Evolutionary conservation across 2,797 vertebrate genomes (phyloP).

Genomic region (Mormyrops attenuatus): DNA sequence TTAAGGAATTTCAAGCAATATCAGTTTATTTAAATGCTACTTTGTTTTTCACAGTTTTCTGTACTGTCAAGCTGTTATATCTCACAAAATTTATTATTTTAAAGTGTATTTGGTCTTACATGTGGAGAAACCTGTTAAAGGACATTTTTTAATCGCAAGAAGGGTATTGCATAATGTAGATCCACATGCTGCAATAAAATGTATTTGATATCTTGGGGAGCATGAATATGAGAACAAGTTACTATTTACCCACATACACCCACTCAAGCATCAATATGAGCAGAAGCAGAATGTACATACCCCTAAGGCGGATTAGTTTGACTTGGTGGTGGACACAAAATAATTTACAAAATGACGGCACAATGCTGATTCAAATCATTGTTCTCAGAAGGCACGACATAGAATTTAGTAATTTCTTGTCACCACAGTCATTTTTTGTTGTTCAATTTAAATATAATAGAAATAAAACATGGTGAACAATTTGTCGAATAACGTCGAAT

Average conservation of each 20-base stretch:
- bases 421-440: background rate
- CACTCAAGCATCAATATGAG: background rate
- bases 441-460: background rate
- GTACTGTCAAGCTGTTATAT: slow-evolving; percentile 22
- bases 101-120: slow-evolving; percentile 5
- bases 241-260: background rate
- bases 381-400: background rate
- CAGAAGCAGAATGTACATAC: background rate
- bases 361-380: background rate
- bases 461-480: background rate
- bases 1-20: slow-evolving; percentile 15
- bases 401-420: background rate
- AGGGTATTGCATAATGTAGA: slow-evolving; percentile 17
- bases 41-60: slow-evolving; percentile 16
- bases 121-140: slow-evolving; percentile 6
- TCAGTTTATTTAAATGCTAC: slow-evolving; percentile 20
- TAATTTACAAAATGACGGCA: background rate
- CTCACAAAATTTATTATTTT: slow-evolving; percentile 16
- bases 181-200: slow-evolving; percentile 18
- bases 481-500: background rate
- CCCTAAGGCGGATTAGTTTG: background rate
- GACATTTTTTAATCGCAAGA: slow-evolving; percentile 17
- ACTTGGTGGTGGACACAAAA: slow-evolving; percentile 1
- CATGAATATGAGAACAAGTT: slow-evolving; percentile 15
- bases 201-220: slow-evolving; percentile 19